These are phyloP conservation scores for Pelecanoides urinatrix DNA, from an alignment of 2,113 vertebrate species.

Conservation along the genomic window DNA sequence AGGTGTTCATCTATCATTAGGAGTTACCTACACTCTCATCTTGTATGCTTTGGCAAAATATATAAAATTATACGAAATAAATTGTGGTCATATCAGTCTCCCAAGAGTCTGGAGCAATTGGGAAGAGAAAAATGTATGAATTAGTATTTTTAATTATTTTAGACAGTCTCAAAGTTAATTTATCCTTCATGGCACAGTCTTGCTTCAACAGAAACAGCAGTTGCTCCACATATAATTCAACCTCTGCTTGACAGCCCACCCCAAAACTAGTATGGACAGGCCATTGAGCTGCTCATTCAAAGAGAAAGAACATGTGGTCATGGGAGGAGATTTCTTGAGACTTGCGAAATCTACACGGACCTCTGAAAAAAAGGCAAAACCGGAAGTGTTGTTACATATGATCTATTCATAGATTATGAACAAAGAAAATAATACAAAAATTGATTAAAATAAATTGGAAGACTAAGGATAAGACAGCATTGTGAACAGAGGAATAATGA, in stretches of 20 bases:
- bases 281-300: not conserved
- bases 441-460: not conserved
- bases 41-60: not conserved
- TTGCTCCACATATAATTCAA: not conserved
- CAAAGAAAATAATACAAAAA: not conserved
- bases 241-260: not conserved
- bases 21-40: not conserved
- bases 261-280: not conserved
- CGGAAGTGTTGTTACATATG: not conserved
- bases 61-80: not conserved
- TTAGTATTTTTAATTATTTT: not conserved
- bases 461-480: not conserved
- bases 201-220: not conserved
- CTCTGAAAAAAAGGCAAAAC: not conserved
- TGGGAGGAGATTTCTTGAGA: not conserved
- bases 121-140: not conserved
- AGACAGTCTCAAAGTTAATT: not conserved
- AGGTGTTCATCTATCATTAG: not conserved
- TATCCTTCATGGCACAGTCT: not conserved
- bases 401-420: not conserved
- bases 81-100: not conserved
- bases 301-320: not conserved
- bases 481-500: not conserved
- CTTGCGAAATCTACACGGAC: not conserved
- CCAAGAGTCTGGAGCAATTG: not conserved